Evolutionary conservation across 2,113 vertebrate species (phyloP), one percentile per base, ranked within the genome.

Genomic region (Hippocampus guttulatus): DNA sequence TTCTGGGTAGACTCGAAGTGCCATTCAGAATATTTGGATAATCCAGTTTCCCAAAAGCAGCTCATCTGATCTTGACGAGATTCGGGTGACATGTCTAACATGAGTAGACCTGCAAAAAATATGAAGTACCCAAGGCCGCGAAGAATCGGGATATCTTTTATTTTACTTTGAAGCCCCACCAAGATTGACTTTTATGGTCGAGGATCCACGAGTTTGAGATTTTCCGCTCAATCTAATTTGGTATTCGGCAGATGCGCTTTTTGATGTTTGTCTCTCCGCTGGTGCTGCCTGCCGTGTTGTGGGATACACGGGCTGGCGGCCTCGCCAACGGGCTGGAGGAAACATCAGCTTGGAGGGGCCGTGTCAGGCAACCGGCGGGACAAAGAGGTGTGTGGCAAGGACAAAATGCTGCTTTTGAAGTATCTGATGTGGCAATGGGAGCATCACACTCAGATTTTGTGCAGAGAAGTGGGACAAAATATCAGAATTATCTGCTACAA

Each of bases 321-420:
- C 2, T 77, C 82, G 80, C 86, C 79, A 75, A 68, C 70, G 80
- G 73, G 75, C 81, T 75, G 69, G 73, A 67, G 72, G 78, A 49
- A 77, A 88, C 82, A 78, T 83, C 74, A 74, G 85, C 80, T 77
- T 11, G 73, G 77, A 82, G 82, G 85, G 75, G 8, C 55, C 10
- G 55, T 9, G 23, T 58, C 23, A 25, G 47, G 51, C 25, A 27
- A 27, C 27, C 58, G 3, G 15, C 7, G 58, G 15, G 15, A 18
- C 27, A 61, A 33, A 33, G 58, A 16, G 58, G 58, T 33, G 7
- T 7, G 14, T 2, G 27, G 27, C 25, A 79, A 72, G 85, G 82
- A 76, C 85, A 85, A 85, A 89, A 84, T 72, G 76, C 27, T 8
- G 12, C 23, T 23, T 58, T 58, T 27, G 55, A 58, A 30, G 27